phyloP scores from a whole-genome alignment of 2,797 vertebrate genomes.

The Characodon lateralis region DNA sequence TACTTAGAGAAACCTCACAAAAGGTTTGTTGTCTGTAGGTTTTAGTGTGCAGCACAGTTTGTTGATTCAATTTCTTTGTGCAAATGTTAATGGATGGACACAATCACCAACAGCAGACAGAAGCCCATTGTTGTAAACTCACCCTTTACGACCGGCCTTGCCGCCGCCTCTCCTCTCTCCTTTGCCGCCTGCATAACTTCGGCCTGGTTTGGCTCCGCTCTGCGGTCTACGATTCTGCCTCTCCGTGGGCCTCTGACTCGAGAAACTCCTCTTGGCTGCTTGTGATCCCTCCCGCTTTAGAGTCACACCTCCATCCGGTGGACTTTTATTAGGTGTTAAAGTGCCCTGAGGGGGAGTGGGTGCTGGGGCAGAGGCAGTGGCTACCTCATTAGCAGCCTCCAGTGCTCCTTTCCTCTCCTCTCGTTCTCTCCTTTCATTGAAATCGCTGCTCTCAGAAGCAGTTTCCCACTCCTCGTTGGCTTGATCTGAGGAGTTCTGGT shows the following conservation, averaged over 20 bases:
- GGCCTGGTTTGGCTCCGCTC: conserved; percentile 87
- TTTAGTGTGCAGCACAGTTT: not conserved
- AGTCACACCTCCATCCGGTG: conserved; percentile 73
- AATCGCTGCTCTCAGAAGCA: conserved; percentile 98
- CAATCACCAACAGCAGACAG: conserved; percentile 24
- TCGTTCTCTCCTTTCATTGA: conserved; percentile 95
- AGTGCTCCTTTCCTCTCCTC: conserved; percentile 91
- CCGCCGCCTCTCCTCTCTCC: conserved; percentile 90
- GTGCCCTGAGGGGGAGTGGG: conserved; percentile 64
- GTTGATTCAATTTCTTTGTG: conserved; percentile 39
- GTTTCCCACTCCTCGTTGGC: conserved; percentile 99
- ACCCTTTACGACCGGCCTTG: conserved; percentile 93
- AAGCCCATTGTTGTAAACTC: conserved; percentile 68
- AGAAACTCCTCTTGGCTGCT: conserved; percentile 94
- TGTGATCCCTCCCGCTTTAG: conserved; percentile 88
- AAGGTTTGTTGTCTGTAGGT: conserved; percentile 17
- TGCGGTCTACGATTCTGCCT: conserved; percentile 92
- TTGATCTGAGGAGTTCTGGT: conserved; percentile 99
- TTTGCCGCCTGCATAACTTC: conserved; percentile 90
- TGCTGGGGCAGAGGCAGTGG: conserved; percentile 55
- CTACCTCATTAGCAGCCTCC: conserved; percentile 76
- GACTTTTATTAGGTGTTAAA: conserved; percentile 74
- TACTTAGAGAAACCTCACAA: conserved; percentile 28
- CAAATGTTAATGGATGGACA: conserved; percentile 35
- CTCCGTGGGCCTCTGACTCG: conserved; percentile 93